These are phyloP conservation scores for Pollenia labialis DNA, from an alignment of 2,888 invertebrate genomes.

Conservation along the genomic window DNA sequence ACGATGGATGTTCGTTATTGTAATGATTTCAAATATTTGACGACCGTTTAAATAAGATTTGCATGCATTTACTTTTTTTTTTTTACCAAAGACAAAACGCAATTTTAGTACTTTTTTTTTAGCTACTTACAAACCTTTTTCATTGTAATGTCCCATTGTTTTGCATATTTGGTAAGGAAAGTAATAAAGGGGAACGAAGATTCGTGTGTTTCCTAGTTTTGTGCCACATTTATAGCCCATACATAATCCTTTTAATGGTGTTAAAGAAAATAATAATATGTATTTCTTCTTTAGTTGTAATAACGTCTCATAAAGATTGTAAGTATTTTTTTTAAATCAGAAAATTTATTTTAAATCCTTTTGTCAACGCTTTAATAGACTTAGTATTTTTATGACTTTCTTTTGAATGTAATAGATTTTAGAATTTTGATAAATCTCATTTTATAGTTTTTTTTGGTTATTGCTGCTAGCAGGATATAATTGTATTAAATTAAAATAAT, in stretches of 20 bases:
- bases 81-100: neutral
- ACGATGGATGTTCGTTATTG: constrained; percentile 40
- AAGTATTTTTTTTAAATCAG: constrained; percentile 41
- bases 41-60: constrained; percentile 75
- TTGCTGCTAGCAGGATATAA: neutral
- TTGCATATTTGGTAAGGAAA: constrained; percentile 56
- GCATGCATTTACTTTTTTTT: constrained; percentile 72
- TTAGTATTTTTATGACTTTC: constrained; percentile 77
- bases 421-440: constrained; percentile 34
- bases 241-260: constrained; percentile 83
- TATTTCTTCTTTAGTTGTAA: neutral
- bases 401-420: constrained; percentile 10
- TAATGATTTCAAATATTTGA: constrained; percentile 58
- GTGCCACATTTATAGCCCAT: constrained; percentile 83
- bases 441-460: constrained; percentile 26
- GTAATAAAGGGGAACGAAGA: constrained; percentile 13
- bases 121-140: constrained; percentile 53
- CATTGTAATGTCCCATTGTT: constrained; percentile 30
- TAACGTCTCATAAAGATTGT: neutral
- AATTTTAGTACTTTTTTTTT: neutral
- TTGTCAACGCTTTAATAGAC: constrained; percentile 83
- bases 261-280: constrained; percentile 73
- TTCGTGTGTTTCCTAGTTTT: constrained; percentile 35
- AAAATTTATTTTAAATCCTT: constrained; percentile 78
- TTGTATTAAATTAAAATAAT: too few species aligned